Conservation (phyloP, 64 coral and sea anemone species). For the Montipora capricornis region DNA sequence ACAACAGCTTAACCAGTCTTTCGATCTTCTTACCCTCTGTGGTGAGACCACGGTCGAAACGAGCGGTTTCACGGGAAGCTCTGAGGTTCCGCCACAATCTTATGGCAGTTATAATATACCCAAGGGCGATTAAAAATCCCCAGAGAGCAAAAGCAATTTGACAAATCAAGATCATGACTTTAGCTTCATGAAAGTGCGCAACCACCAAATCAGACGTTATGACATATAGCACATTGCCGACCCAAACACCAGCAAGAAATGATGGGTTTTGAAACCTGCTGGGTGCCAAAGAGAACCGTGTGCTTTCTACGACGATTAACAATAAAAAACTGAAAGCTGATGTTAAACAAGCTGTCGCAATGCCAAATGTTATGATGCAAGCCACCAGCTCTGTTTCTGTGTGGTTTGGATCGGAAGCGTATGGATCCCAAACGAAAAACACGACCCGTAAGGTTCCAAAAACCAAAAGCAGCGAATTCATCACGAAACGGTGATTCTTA, state of each 20-base stretch:
- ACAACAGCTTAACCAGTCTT: background rate
- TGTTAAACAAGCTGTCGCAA: slow-evolving; percentile 71
- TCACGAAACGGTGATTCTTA: slow-evolving; percentile 49
- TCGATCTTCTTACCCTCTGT: slow-evolving; percentile 17
- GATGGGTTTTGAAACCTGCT: slow-evolving; percentile 51
- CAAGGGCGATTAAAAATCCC: slow-evolving; percentile 71
- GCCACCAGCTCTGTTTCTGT: slow-evolving; percentile 24
- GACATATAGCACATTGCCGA: slow-evolving; percentile 58
- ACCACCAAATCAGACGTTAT: slow-evolving; percentile 73
- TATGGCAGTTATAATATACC: slow-evolving; percentile 57
- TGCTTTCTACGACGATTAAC: slow-evolving; percentile 79
- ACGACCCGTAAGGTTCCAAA: slow-evolving; percentile 45
- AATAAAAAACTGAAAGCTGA: slow-evolving; percentile 74
- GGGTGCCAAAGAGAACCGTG: slow-evolving; percentile 62
- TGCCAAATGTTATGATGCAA: slow-evolving; percentile 44
- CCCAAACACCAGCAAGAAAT: slow-evolving; percentile 52
- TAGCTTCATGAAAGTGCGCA: slow-evolving; percentile 28
- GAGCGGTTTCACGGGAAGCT: slow-evolving; percentile 27
- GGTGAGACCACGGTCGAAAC: background rate
- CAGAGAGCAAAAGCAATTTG: slow-evolving; percentile 64
- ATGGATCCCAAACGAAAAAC: slow-evolving; percentile 65
- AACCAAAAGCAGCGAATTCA: slow-evolving; percentile 58
- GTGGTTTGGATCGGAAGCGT: background rate
- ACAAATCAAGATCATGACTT: slow-evolving; percentile 63
- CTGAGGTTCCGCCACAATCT: slow-evolving; percentile 71